phyloP scores from a whole-genome alignment of 2,797 vertebrate genomes.

The Phoxinus dragarum region DNA sequence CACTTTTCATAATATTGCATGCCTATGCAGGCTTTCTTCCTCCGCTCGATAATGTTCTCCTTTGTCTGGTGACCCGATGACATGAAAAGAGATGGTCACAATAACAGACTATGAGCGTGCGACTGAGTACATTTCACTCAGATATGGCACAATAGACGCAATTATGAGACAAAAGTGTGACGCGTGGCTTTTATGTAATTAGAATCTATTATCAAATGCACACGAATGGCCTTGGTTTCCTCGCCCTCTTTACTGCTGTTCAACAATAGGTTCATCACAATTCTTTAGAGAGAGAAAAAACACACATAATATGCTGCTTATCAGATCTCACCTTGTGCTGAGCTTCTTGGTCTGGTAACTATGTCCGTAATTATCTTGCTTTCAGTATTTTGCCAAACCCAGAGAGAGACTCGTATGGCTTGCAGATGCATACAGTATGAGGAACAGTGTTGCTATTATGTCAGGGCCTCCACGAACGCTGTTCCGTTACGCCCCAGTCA shows the following conservation, averaged over 20 bases:
- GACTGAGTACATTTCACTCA: slow-evolving; percentile 13
- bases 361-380: slow-evolving; percentile 27
- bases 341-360: slow-evolving; percentile 11
- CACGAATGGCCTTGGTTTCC: slow-evolving; percentile 35
- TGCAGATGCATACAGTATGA: not conserved
- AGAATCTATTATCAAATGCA: slow-evolving; percentile 45
- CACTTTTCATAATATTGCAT: not conserved
- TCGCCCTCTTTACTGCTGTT: slow-evolving; percentile 30
- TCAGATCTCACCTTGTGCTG: slow-evolving; percentile 22
- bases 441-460: slow-evolving; percentile 13
- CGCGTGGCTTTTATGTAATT: slow-evolving; percentile 41
- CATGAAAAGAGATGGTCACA: slow-evolving; percentile 30
- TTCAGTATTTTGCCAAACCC: slow-evolving; percentile 7
- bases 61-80: slow-evolving; percentile 33
- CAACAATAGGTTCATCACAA: slow-evolving; percentile 44
- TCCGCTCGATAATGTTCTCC: not conserved
- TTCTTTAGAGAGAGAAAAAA: not conserved
- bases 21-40: not conserved
- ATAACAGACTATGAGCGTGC: slow-evolving; percentile 3
- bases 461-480: slow-evolving; percentile 4
- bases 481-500: slow-evolving; percentile 4
- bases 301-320: slow-evolving; percentile 11
- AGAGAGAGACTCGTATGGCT: not conserved
- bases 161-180: slow-evolving; percentile 40
- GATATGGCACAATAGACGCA: slow-evolving; percentile 31